Base-by-base conservation (phyloP, 2,113 vertebrate genomes). In the Solea senegalensis region DNA sequence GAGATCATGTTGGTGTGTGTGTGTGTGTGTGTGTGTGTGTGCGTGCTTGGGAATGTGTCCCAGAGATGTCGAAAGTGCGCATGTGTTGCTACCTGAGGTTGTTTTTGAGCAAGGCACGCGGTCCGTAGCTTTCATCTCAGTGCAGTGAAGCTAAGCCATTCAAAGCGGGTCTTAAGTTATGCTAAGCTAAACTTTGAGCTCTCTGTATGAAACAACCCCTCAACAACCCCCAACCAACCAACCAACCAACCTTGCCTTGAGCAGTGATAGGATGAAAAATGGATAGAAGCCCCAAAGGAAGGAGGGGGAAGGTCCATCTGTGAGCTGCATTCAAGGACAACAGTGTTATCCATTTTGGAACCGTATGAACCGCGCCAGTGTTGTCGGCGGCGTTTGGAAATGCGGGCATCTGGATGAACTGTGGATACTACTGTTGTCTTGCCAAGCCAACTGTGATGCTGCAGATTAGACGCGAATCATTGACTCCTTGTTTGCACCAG, bases 291-390 rank as follows among this genome's bases (percentile, higher is more conserved):
- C 73, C 86, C 80, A 76, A 80, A 88, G 84, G 84, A 88, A 78
- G 80, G 57, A 67, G 68, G 68, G 59, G 11, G 78, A 51, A 72
- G 65, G 80, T 90, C 88, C 89, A 90, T 90, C 89, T 90, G 89
- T 88, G 89, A 75, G 89, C 85, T 85, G 80, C 88, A 69, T 91
- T 91, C 89, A 92, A 92, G 91, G 91, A 88, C 89, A 91, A 86
- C 89, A 86, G 88, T 89, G 91, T 86, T 88, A 82, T 87, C 86
- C 87, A 87, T 66, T 90, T 87, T 91, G 89, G 89, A 89, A 84
- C 80, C 71, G 87, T 85, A 84, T 92, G 88, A 91, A 91, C 89
- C 88, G 81, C 67, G 80, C 84, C 79, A 92, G 89, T 92, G 89
- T 92, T 74, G 87, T 69, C 82, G 61, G 67, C 34, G 76, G 77